Base-by-base conservation (phyloP, 2,888 invertebrate species). In the Pedicia rivosa region DNA sequence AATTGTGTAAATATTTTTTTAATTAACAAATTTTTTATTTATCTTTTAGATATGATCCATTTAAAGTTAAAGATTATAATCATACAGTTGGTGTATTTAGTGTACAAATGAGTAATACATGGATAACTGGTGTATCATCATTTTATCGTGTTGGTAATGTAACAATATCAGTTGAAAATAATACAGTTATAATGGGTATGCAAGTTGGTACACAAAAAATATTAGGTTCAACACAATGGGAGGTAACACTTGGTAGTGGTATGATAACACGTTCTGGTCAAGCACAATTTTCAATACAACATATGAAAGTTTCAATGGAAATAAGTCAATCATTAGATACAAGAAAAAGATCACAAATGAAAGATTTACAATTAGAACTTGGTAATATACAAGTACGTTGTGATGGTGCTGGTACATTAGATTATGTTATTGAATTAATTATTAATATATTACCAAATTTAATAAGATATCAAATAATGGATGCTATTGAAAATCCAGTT, bases 391-490 rank as follows among this genome's bases (percentile, higher is more conserved):
- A 86, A 57, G 35, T 35, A 17, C 67, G 84, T 15, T 78, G 80
- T 48, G 73, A 84, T 47, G 90, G 90, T 0, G 78, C 86, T 1
- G 87, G 90, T n/a, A 83, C 84, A 1, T 44, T 82, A 12, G 90
- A 91, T 59, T 88, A 87, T 51, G 52, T 78, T 1, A 64, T 87
- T 41, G 90, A 91, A 59, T 76, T 82, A 40, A 68, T 67, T 4
- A 70, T 87, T 0, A 91, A 90, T 55, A 65, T 88, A 32, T 51
- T 88, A 35, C 87, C 88, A 1, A 90, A 91, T 65, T 62, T 87
- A 31, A 62, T 91, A 42, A 70, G 90, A 37, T 83, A 84, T 53
- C 86, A 87, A 60, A 83, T 88, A 41, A 80, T 86, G 73, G 81
- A 84, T 50, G 82, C 83, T 0, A 54, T 87, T 26, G 86, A 87